These are phyloP conservation scores for Apeltes quadracus DNA, from an alignment of 2,113 vertebrate genomes.

Conservation along the genomic window DNA sequence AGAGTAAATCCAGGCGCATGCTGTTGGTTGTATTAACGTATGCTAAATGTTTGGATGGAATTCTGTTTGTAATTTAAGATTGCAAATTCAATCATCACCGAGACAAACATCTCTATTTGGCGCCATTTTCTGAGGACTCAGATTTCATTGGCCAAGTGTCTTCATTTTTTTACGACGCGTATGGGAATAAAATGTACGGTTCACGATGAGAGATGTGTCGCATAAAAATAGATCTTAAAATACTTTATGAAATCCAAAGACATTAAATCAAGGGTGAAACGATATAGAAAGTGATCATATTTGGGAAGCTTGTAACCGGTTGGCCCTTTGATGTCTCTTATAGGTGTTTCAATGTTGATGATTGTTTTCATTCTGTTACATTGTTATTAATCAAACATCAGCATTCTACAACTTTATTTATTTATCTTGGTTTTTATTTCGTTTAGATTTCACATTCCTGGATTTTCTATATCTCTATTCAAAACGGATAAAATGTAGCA, in stretches of 20 bases:
- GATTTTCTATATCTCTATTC: no score
- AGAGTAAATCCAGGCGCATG: neutral
- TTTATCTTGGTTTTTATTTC: neutral
- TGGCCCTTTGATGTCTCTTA: neutral
- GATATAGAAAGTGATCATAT: slow-evolving; percentile 2
- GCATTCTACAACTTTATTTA: neutral
- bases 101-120: neutral
- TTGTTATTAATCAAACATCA: neutral
- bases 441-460: no score
- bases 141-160: slow-evolving; percentile 1
- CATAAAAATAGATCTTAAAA: slow-evolving; percentile 17
- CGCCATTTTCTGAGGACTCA: neutral
- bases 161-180: neutral
- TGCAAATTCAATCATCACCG: slow-evolving; percentile 7
- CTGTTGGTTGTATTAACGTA: neutral
- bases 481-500: no score
- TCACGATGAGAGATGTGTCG: no score
- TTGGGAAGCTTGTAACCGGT: neutral
- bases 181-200: neutral
- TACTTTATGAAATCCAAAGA: slow-evolving; percentile 9
- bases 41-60: neutral
- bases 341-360: neutral
- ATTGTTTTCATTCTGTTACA: neutral
- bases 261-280: slow-evolving; percentile 4
- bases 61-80: neutral